A percentile compares a stretch with the other conserved stretches of the same genome.
Conservation (phyloP, 2,888 invertebrate genomes). For the Ecdyonurus torrentis region DNA sequence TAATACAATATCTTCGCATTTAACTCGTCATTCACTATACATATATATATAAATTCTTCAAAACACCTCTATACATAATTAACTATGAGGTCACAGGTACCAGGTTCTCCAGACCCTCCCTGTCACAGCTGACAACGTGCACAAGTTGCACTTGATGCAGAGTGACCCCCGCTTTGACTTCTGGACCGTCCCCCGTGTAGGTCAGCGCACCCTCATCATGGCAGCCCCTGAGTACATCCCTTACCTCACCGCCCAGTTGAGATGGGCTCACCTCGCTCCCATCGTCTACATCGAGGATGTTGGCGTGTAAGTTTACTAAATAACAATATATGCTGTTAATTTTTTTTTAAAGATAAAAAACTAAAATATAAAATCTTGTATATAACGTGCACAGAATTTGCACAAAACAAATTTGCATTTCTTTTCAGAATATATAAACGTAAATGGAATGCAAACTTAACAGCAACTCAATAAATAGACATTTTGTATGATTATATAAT, state of each 20-base stretch:
- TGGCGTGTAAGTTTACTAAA: background rate
- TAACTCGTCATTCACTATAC: no score
- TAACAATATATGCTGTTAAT: no score
- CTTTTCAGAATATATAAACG: background rate
- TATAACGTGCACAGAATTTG: background rate
- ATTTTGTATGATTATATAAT: no score
- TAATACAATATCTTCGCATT: no score
- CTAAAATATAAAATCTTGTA: background rate
- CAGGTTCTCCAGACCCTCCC: background rate
- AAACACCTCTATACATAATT: no score
- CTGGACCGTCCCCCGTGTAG: background rate
- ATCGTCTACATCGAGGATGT: conserved; percentile 9
- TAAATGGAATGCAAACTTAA: no score
- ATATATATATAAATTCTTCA: no score
- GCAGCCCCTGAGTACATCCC: conserved; percentile 44
- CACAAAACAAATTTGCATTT: background rate
- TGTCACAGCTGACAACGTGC: background rate
- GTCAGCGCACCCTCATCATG: conserved; percentile 39
- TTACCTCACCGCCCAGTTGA: conserved; percentile 31
- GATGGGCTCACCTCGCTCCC: conserved; percentile 1
- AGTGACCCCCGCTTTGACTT: background rate
- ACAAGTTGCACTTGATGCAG: background rate
- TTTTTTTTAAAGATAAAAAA: background rate
- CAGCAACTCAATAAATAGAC: no score
- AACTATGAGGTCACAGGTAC: background rate